phyloP scores from a whole-genome alignment of 2,113 vertebrate genomes.

The Castor canadensis region DNA sequence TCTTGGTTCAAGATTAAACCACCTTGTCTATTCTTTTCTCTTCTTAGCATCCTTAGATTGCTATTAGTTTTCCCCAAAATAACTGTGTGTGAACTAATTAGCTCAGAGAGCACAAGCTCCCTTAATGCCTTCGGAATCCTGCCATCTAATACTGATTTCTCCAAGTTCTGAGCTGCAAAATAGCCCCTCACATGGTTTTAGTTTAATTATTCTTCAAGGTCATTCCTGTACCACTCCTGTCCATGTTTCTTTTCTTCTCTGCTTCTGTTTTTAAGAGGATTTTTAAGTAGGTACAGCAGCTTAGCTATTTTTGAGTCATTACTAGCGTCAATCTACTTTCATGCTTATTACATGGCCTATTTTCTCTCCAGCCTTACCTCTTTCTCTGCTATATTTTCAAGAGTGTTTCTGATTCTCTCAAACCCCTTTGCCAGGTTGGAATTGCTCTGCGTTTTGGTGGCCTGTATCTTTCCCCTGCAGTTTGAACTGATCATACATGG shows the following conservation, averaged over 20 bases:
- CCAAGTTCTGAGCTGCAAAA: constrained; percentile 54
- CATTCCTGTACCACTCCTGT: constrained; percentile 12
- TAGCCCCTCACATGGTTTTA: constrained; percentile 60
- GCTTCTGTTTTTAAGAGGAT: constrained; percentile 73
- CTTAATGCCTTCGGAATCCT: constrained; percentile 71
- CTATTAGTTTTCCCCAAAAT: constrained; percentile 64
- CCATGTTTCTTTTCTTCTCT: constrained; percentile 62
- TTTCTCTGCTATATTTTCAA: constrained; percentile 13
- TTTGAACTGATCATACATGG: neutral
- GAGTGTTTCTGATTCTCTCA: constrained; percentile 49
- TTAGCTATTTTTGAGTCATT: constrained; percentile 69
- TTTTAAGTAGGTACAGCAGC: constrained; percentile 59
- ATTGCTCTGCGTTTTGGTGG: neutral
- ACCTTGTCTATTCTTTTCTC: constrained; percentile 64
- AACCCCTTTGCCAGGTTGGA: neutral
- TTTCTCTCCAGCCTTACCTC: constrained; percentile 40
- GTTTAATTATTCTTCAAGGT: constrained; percentile 77
- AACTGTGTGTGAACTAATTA: constrained; percentile 73
- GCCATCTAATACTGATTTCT: constrained; percentile 71
- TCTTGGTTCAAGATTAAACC: constrained; percentile 57
- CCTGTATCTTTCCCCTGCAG: neutral
- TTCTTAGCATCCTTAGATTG: constrained; percentile 64
- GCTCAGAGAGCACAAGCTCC: constrained; percentile 73
- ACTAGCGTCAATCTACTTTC: constrained; percentile 59
- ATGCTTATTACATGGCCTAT: constrained; percentile 64